Conservation (phyloP, 2,113 vertebrate genomes). For the Cynocephalus volans region DNA sequence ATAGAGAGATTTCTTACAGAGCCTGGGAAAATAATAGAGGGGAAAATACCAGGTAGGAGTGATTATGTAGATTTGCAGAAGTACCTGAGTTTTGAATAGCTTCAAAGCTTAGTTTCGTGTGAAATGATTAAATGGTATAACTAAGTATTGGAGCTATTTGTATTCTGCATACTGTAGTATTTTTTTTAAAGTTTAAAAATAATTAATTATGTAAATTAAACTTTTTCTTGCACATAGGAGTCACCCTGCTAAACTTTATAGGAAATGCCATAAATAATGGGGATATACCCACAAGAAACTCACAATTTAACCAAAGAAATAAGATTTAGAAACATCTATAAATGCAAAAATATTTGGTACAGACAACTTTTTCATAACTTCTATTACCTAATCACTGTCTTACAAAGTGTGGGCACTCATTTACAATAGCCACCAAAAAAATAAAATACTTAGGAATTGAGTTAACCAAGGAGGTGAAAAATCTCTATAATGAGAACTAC, state of each 20-base stretch:
- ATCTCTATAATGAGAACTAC: no score
- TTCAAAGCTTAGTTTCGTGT: background rate
- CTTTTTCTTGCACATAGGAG: background rate
- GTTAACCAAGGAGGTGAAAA: no score
- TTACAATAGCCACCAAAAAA: no score
- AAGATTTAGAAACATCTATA: background rate
- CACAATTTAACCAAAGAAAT: conserved; percentile 14
- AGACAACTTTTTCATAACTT: background rate
- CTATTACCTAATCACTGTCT: background rate
- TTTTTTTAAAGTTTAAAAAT: conserved; percentile 36
- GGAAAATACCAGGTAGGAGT: background rate
- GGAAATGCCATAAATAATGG: background rate
- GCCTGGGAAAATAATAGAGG: background rate
- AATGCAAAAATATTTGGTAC: background rate
- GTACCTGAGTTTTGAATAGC: background rate
- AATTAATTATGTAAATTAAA: background rate
- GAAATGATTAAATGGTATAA: conserved; percentile 39
- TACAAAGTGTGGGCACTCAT: conserved; percentile 37
- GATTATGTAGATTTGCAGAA: background rate
- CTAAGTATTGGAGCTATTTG: background rate
- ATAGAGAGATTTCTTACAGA: background rate
- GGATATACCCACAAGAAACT: background rate
- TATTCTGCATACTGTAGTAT: background rate
- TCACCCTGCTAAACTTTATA: background rate
- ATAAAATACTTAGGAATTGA: no score